Conservation (phyloP, 2,888 invertebrate species). For the Diarsia dahlii region DNA sequence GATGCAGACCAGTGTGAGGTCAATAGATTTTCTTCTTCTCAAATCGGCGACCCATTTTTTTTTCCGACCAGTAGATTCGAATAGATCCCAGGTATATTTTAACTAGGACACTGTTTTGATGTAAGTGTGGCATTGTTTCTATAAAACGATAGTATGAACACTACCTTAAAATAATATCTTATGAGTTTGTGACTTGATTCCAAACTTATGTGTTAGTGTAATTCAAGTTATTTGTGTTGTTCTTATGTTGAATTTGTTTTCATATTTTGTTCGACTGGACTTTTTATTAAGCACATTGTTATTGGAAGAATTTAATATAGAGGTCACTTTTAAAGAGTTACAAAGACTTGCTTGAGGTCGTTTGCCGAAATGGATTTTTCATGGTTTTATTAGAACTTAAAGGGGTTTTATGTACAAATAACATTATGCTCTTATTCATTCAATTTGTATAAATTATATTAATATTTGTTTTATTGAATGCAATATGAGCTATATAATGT, state of each 20-base stretch:
- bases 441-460: no score
- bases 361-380: background rate
- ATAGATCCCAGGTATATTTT: no score
- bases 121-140: background rate
- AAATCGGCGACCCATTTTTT: no score
- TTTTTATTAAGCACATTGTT: slow-evolving; percentile 18
- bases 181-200: slow-evolving; percentile 24
- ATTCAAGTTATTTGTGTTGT: slow-evolving; percentile 37
- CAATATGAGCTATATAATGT: no score
- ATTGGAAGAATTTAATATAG: slow-evolving; percentile 2
- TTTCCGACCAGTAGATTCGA: no score
- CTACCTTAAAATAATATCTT: slow-evolving; percentile 24
- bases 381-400: background rate
- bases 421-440: background rate
- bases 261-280: slow-evolving; percentile 30
- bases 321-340: slow-evolving; percentile 24
- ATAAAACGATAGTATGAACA: background rate
- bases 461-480: no score
- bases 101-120: background rate
- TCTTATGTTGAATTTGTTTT: slow-evolving; percentile 39
- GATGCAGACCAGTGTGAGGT: background rate
- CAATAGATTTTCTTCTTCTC: background rate
- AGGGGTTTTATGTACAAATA: background rate
- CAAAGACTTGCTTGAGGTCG: background rate
- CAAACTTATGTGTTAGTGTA: slow-evolving; percentile 46